Conservation (phyloP, 2,888 invertebrate genomes). For the Heliconius erato region DNA sequence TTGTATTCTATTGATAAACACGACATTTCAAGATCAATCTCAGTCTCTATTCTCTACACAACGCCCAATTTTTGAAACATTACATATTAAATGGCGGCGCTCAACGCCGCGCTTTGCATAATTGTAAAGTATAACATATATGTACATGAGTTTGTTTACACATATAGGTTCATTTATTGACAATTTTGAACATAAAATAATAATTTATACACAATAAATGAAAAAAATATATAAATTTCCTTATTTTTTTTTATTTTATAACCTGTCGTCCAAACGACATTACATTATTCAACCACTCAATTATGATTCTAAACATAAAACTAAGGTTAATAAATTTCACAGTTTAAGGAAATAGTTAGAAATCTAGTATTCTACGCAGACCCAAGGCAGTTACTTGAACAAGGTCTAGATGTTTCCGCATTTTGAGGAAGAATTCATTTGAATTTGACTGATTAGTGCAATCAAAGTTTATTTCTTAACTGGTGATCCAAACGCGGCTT, state of each 20-base stretch:
- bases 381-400: slow-evolving; percentile 57
- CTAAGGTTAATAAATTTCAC: slow-evolving; percentile 51
- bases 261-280: not conserved
- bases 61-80: too few relatives aligned
- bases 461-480: not conserved
- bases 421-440: slow-evolving; percentile 54
- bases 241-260: not conserved
- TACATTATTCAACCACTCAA: slow-evolving; percentile 29
- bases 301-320: slow-evolving; percentile 46
- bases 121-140: not conserved
- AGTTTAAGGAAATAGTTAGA: slow-evolving; percentile 59
- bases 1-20: too few relatives aligned
- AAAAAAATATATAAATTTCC: not conserved
- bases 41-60: not conserved
- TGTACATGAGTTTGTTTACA: not conserved
- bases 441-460: slow-evolving; percentile 18
- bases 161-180: too few relatives aligned
- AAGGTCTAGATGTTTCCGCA: slow-evolving; percentile 60
- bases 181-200: too few relatives aligned
- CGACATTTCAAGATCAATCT: too few relatives aligned
- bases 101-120: too few relatives aligned
- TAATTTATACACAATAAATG: not conserved
- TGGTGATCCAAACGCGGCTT: not conserved
- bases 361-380: slow-evolving; percentile 63
- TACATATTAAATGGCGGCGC: too few relatives aligned